These are phyloP conservation scores for Perithous albicinctus DNA, from an alignment of 2,888 invertebrate species.

Conservation along the genomic window DNA sequence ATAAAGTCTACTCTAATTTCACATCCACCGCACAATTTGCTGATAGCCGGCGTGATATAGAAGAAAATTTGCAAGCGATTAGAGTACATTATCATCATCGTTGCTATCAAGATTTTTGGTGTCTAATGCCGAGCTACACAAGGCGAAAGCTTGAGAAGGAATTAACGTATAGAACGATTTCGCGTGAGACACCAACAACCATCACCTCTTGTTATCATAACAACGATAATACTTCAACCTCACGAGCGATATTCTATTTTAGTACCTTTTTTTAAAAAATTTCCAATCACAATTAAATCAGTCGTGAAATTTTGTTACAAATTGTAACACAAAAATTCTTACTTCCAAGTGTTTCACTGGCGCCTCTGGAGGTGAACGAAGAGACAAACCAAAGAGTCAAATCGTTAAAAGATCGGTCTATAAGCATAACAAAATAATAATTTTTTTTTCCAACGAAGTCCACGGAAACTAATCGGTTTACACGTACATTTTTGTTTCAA, in stretches of 20 bases:
- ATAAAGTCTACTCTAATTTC: neutral
- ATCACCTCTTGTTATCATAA: constrained; percentile 1
- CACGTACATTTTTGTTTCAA: too few species aligned
- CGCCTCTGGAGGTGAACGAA: too few species aligned
- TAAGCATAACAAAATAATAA: too few species aligned
- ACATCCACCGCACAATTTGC: constrained; percentile 14
- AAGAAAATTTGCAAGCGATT: constrained; percentile 7
- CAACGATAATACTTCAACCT: neutral
- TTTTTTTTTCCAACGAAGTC: too few species aligned
- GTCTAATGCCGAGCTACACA: neutral
- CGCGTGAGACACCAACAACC: neutral
- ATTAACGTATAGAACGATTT: constrained; percentile 29
- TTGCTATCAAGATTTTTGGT: constrained; percentile 9
- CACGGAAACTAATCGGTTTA: too few species aligned
- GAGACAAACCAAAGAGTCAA: too few species aligned
- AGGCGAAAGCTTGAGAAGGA: neutral
- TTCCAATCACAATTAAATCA: neutral
- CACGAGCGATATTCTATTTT: neutral
- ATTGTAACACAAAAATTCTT: too few species aligned
- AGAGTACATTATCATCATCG: constrained; percentile 4
- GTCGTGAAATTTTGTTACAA: too few species aligned
- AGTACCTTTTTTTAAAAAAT: neutral
- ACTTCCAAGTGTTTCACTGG: too few species aligned
- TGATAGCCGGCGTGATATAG: neutral
- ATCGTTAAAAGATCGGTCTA: too few species aligned